Percentiles rank a stretch among this genome's conserved stretches.
Conservation (phyloP, 1,140 invertebrate species). For the Chlorops oryzae region DNA sequence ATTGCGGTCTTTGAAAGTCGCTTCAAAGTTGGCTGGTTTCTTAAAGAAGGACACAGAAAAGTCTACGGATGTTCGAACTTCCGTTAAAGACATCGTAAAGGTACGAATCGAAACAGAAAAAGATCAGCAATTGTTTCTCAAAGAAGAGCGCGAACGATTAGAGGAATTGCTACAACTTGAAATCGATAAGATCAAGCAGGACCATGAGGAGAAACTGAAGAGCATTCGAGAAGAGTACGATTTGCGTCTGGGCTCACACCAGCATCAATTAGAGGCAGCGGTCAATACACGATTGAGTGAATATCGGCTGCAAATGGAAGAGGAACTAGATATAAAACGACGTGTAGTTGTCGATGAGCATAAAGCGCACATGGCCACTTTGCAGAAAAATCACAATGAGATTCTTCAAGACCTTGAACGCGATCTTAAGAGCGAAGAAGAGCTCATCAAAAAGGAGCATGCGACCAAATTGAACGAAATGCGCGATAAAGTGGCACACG, state of each 20-base stretch:
- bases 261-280: conserved; percentile 52
- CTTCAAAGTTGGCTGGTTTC: conserved; percentile 28
- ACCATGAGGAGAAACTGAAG: conserved; percentile 48
- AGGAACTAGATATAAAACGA: conserved; percentile 49
- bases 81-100: background rate
- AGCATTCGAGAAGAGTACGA: conserved; percentile 51
- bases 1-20: conserved; percentile 26
- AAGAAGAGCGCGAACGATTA: conserved; percentile 24
- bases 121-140: conserved; percentile 22
- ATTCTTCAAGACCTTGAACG: conserved; percentile 55
- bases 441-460: conserved; percentile 58
- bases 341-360: conserved; percentile 50
- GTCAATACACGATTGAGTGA: conserved; percentile 42
- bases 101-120: conserved; percentile 5
- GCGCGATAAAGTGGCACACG: conserved; percentile 55
- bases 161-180: conserved; percentile 35
- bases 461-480: conserved; percentile 58
- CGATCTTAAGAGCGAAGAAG: conserved; percentile 57
- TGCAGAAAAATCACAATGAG: conserved; percentile 51
- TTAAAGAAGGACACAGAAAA: conserved; percentile 21
- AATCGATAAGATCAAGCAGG: conserved; percentile 35
- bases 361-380: conserved; percentile 49
- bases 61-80: background rate
- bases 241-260: conserved; percentile 50
- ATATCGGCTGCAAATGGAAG: conserved; percentile 33